phyloP scores from a whole-genome alignment of 2,888 invertebrate species.

The Sphaerophoria rueppellii region DNA sequence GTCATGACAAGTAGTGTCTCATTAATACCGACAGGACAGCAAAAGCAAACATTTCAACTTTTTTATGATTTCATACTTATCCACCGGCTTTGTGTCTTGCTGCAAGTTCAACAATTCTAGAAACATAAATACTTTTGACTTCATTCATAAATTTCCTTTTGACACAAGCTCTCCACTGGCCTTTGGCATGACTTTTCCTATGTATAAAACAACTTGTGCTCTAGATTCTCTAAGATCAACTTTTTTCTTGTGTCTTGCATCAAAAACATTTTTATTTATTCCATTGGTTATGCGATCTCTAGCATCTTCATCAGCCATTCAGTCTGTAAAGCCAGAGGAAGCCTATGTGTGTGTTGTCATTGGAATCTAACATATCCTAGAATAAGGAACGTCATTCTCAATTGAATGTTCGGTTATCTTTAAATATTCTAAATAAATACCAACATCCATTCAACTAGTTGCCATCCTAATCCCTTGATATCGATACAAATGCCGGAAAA shows the following conservation, averaged over 20 bases:
- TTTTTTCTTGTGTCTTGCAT: background rate
- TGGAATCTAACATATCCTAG: slow-evolving; percentile 17
- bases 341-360: slow-evolving; percentile 7
- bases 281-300: slow-evolving; percentile 23
- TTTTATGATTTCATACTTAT: too few relatives aligned
- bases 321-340: slow-evolving; percentile 11
- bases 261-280: background rate
- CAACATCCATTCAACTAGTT: slow-evolving; percentile 63
- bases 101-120: background rate
- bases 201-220: slow-evolving; percentile 25
- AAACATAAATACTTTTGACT: slow-evolving; percentile 24
- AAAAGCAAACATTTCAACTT: too few relatives aligned
- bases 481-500: slow-evolving; percentile 66
- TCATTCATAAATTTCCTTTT: slow-evolving; percentile 36
- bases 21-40: too few relatives aligned
- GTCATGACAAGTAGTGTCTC: too few relatives aligned
- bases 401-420: slow-evolving; percentile 34
- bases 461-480: slow-evolving; percentile 58
- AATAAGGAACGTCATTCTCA: slow-evolving; percentile 9
- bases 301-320: slow-evolving; percentile 34
- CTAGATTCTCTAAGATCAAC: slow-evolving; percentile 22
- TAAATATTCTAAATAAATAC: slow-evolving; percentile 57
- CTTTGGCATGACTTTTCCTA: background rate
- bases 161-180: slow-evolving; percentile 1
- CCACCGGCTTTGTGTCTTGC: background rate